Evolutionary conservation across 2,888 invertebrate genomes (phyloP).

Genomic region (Venusia cambrica): DNA sequence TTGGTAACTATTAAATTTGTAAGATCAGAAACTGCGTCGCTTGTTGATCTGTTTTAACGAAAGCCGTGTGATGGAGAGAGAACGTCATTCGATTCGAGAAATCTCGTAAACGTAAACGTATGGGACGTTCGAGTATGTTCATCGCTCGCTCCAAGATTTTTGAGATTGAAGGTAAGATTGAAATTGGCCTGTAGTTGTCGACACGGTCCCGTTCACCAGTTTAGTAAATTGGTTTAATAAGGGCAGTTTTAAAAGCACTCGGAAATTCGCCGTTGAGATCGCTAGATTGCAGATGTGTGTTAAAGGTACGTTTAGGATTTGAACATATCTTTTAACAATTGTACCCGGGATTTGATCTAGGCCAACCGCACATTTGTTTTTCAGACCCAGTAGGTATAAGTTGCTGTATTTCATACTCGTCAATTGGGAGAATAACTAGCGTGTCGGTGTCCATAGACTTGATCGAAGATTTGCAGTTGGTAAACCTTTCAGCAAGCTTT

Average conservation of each 20-base stretch:
- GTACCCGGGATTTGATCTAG: not conserved
- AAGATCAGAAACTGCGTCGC: not conserved
- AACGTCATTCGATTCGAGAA: not conserved
- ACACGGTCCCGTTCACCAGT: not conserved
- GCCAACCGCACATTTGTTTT: not conserved
- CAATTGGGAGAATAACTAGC: not conserved
- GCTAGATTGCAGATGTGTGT: not conserved
- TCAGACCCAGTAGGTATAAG: not conserved
- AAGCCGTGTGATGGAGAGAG: not conserved
- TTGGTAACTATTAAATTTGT: no score
- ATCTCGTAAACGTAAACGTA: not conserved
- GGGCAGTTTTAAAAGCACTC: not conserved
- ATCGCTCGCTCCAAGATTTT: not conserved
- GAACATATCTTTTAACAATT: not conserved
- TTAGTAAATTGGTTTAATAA: not conserved
- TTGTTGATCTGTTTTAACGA: not conserved
- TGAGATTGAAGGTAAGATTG: not conserved
- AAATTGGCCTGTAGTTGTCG: not conserved
- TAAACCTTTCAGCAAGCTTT: not conserved
- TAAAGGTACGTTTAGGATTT: not conserved
- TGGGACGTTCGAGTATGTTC: not conserved
- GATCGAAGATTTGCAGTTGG: not conserved
- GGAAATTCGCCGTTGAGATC: not conserved
- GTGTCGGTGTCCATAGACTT: not conserved
- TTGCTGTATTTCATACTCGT: not conserved